A percentile compares a stretch with the other conserved stretches of the same genome.
phyloP scores from a whole-genome alignment of 1,140 invertebrate genomes.

The Lordiphosa stackelbergi region DNA sequence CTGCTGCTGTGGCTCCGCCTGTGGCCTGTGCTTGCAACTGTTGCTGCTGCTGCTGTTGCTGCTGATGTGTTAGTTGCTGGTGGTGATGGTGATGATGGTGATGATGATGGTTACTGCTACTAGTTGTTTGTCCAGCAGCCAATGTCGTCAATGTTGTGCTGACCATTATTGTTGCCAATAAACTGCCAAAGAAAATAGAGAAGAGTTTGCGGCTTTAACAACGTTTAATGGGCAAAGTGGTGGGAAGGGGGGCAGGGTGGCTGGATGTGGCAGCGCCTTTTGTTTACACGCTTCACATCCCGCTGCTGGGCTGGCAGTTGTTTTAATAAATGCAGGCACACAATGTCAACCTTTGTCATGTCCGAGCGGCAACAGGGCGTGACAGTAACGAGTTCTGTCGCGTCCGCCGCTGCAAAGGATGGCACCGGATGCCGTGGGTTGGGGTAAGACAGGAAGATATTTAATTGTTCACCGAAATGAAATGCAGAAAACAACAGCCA shows the following conservation, averaged over 20 bases:
- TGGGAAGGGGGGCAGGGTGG: background rate
- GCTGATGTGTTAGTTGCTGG: slow-evolving; percentile 33
- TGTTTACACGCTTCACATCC: slow-evolving; percentile 45
- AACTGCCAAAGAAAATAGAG: slow-evolving; percentile 40
- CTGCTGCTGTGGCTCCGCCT: slow-evolving; percentile 20
- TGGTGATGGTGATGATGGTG: slow-evolving; percentile 61
- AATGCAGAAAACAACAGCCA: slow-evolving; percentile 48
- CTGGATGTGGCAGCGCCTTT: background rate
- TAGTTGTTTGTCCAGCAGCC: slow-evolving; percentile 76
- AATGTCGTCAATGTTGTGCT: slow-evolving; percentile 77
- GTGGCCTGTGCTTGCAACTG: slow-evolving; percentile 36
- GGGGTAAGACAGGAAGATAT: slow-evolving; percentile 44
- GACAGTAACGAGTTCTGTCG: slow-evolving; percentile 66
- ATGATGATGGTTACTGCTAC: slow-evolving; percentile 74
- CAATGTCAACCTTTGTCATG: slow-evolving; percentile 70
- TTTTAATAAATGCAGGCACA: slow-evolving; percentile 69
- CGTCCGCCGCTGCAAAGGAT: slow-evolving; percentile 5
- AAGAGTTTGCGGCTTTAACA: background rate
- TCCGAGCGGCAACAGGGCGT: slow-evolving; percentile 59
- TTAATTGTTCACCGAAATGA: slow-evolving; percentile 47
- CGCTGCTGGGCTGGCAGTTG: slow-evolving; percentile 40
- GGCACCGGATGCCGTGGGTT: slow-evolving; percentile 7
- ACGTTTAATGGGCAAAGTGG: slow-evolving; percentile 14
- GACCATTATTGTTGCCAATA: slow-evolving; percentile 77
- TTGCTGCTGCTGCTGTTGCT: slow-evolving; percentile 32